These are phyloP conservation scores for Drosophila sordidapex DNA, from an alignment of 2,888 invertebrate genomes.

Conservation along the genomic window DNA sequence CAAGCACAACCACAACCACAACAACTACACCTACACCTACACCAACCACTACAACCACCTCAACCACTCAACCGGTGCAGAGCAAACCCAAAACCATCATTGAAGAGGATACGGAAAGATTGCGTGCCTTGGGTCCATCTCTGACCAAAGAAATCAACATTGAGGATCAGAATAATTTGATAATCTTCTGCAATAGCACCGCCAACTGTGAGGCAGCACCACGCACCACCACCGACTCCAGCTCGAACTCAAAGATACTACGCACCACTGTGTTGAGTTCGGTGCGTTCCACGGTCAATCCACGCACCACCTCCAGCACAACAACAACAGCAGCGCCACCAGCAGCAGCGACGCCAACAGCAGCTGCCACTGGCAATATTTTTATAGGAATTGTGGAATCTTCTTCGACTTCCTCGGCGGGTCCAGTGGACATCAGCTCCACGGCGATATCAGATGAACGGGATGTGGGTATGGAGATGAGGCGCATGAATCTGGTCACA, in stretches of 20 bases:
- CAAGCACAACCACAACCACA: slow-evolving; percentile 21
- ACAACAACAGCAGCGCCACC: slow-evolving; percentile 9
- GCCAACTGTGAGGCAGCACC: slow-evolving; percentile 72
- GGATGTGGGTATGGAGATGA: slow-evolving; percentile 87
- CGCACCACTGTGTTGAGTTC: slow-evolving; percentile 86
- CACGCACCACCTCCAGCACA: slow-evolving; percentile 56
- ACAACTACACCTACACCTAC: slow-evolving; percentile 23
- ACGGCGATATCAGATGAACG: slow-evolving; percentile 82
- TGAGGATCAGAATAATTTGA: slow-evolving; percentile 82
- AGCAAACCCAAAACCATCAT: slow-evolving; percentile 61
- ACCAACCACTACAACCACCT: slow-evolving; percentile 32
- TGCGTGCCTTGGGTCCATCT: slow-evolving; percentile 77
- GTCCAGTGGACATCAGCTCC: slow-evolving; percentile 63
- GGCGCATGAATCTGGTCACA: slow-evolving; percentile 87
- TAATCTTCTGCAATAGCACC: slow-evolving; percentile 84
- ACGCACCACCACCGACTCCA: slow-evolving; percentile 83
- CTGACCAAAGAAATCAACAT: slow-evolving; percentile 78
- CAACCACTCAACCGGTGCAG: slow-evolving; percentile 24
- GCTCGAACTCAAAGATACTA: slow-evolving; percentile 85
- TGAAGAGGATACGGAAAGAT: slow-evolving; percentile 74
- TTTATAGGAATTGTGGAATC: slow-evolving; percentile 64
- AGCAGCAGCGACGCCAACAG: slow-evolving; percentile 3
- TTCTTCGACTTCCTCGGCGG: slow-evolving; percentile 34
- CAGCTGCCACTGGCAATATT: slow-evolving; percentile 23
- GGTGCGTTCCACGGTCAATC: slow-evolving; percentile 82